phyloP scores from a whole-genome alignment of 2,888 invertebrate genomes.

The Diachrysia chrysitis region DNA sequence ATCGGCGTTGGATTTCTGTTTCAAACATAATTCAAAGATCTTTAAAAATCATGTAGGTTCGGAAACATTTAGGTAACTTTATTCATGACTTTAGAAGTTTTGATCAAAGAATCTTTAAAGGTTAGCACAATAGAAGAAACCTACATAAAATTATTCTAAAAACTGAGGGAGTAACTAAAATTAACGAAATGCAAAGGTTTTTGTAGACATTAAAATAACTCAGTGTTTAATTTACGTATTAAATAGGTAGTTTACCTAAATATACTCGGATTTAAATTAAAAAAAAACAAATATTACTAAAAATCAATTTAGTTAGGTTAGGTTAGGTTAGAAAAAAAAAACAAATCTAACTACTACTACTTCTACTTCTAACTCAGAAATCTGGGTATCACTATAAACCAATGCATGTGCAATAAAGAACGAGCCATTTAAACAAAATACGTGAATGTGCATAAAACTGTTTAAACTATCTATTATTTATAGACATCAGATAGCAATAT shows the following conservation, averaged over 20 bases:
- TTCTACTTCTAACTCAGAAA: slow-evolving; percentile 14
- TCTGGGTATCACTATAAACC: slow-evolving; percentile 43
- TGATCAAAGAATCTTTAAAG: background rate
- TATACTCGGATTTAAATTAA: too few species aligned
- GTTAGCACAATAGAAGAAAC: background rate
- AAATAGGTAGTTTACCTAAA: too few species aligned
- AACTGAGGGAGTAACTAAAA: too few species aligned
- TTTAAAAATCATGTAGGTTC: background rate
- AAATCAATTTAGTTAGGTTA: too few species aligned
- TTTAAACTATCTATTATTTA: slow-evolving; percentile 76
- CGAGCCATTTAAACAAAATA: slow-evolving; percentile 56
- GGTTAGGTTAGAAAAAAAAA: too few species aligned
- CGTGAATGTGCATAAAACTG: slow-evolving; percentile 74
- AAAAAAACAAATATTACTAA: too few species aligned
- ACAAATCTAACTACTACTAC: too few species aligned
- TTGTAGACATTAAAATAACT: too few species aligned
- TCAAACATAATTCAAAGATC: slow-evolving; percentile 17
- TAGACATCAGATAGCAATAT: slow-evolving; percentile 78
- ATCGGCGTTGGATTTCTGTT: slow-evolving; percentile 26
- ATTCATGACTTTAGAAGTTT: background rate
- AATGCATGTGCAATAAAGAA: slow-evolving; percentile 63
- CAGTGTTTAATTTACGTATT: too few species aligned
- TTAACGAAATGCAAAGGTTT: too few species aligned
- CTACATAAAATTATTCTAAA: background rate
- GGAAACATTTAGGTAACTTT: background rate